A percentile compares a stretch with the other conserved stretches of the same genome.
phyloP scores from a whole-genome alignment of 2,113 vertebrate species.

The Pterocles burchelli region DNA sequence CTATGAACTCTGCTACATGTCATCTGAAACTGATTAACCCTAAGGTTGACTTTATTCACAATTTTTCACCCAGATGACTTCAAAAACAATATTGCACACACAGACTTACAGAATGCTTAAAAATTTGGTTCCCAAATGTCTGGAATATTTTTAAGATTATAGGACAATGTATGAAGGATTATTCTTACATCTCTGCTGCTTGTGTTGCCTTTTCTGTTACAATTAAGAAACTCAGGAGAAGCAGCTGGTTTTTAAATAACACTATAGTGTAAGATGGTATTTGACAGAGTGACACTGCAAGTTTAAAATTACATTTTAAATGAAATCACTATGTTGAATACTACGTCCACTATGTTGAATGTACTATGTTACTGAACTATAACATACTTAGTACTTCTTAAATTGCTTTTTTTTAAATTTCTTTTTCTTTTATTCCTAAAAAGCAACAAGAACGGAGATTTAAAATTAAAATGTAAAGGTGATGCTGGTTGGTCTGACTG shows the following conservation, averaged over 20 bases:
- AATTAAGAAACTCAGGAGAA: not conserved
- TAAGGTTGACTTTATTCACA: not conserved
- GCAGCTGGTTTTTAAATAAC: not conserved
- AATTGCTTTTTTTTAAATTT: not conserved
- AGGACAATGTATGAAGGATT: not conserved
- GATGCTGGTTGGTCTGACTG: not conserved
- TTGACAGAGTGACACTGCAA: not conserved
- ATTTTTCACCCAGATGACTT: not conserved
- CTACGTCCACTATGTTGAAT: not conserved
- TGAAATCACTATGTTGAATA: not conserved
- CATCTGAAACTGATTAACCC: not conserved
- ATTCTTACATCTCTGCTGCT: not conserved
- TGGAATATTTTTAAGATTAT: not conserved
- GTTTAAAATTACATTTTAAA: not conserved
- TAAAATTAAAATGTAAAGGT: not conserved
- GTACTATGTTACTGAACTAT: not conserved
- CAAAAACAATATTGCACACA: not conserved
- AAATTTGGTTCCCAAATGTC: not conserved
- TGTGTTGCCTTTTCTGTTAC: not conserved
- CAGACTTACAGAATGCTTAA: not conserved
- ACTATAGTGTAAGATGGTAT: not conserved
- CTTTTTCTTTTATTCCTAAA: not conserved
- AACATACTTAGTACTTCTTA: not conserved
- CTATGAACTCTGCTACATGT: not conserved
- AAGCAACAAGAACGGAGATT: not conserved